Conservation (phyloP, 2,888 invertebrate species). For the Graphium colonna region DNA sequence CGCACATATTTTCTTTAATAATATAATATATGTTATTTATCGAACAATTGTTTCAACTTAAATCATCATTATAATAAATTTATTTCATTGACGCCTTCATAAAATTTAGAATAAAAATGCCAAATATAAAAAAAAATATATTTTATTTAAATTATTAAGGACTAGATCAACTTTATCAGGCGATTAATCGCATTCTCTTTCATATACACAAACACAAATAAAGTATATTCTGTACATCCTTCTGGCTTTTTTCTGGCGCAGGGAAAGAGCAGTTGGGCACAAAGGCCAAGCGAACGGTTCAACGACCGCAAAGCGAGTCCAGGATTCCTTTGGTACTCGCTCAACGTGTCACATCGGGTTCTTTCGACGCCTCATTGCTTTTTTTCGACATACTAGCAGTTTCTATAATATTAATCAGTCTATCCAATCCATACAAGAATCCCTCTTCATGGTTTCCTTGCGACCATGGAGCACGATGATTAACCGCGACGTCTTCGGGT, state of each 20-base stretch:
- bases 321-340: constrained; percentile 52
- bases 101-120: constrained; percentile 30
- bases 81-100: too few relatives aligned
- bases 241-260: constrained; percentile 50
- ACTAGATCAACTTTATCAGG: constrained; percentile 67
- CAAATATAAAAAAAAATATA: constrained; percentile 30
- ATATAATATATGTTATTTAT: too few relatives aligned
- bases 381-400: constrained; percentile 48
- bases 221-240: constrained; percentile 60
- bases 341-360: constrained; percentile 74
- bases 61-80: too few relatives aligned
- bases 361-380: constrained; percentile 45
- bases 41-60: too few relatives aligned
- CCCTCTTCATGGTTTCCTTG: constrained; percentile 99
- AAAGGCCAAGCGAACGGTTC: constrained; percentile 51
- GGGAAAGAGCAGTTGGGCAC: constrained; percentile 42
- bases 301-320: constrained; percentile 65
- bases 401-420: constrained; percentile 86
- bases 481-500: constrained; percentile 83
- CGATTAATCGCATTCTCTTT: constrained; percentile 65
- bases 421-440: constrained; percentile 94
- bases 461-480: constrained; percentile 91
- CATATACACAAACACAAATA: constrained; percentile 61
- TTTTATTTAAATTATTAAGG: constrained; percentile 44
- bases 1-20: too few relatives aligned